Evolutionary conservation across 2,113 vertebrate genomes (phyloP), one percentile per base, ranked within the genome.

Genomic region (Lichenostomus cassidix): DNA sequence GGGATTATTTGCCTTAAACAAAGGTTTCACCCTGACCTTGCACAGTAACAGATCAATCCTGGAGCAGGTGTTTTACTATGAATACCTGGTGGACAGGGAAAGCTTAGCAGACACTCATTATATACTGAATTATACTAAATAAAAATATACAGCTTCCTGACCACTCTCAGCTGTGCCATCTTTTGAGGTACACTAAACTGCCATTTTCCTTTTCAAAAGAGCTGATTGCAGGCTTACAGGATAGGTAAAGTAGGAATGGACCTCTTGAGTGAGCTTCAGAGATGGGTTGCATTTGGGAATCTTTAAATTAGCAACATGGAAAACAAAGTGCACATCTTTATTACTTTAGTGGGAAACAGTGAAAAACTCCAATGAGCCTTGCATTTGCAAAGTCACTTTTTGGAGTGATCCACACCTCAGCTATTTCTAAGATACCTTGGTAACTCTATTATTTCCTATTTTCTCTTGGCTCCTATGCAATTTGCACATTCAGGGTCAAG

Each of bases 361-460:
- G 39, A 44, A 55, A 67, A 74, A 21, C 35, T 70, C 27, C 0
- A 6, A 25, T 75, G 22, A 68, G 44, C 16, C 19, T 50, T 37
- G 10, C 10, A 11, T 88, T 87, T 73, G 24, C 24, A 56, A 88
- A 96, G 75, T 81, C 71, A n/a, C 28, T 93, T 96, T 95, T 56
- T 41, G 37, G n/a, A 86, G 55, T 52, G 60, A 68, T 60, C 92
- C n/a, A 25, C 35, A 86, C 35, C 87, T 78, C 23, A 68, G 11
- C 47, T 75, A 31, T 85, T 81, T 65, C 68, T 77, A 14, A 37
- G 75, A 62, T 69, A 35, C 22, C 35, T 80, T 83, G 65, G 84
- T 92, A 91, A 83, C 93, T 89, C 73, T 88, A 78, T 92, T 93
- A 88, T 83, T 92, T 86, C 24, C 0, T 67, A 37, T 94, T 95